Base-by-base conservation (phyloP, 1,140 invertebrate species). In the Delia radicum region DNA sequence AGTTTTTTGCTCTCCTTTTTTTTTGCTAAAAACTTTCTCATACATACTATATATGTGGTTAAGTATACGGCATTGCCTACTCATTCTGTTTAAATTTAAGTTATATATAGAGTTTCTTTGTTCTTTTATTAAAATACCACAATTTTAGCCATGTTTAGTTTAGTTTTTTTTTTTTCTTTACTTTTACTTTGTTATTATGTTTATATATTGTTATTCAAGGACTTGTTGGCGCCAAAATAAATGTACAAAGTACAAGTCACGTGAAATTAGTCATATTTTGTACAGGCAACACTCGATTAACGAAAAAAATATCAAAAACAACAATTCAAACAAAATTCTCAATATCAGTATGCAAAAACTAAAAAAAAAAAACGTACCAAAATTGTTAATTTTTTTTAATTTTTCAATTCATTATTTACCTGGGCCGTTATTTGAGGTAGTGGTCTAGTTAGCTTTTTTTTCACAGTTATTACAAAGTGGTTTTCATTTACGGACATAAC, bases 221-320 rank as follows among this genome's bases (percentile, higher is more conserved):
- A 69, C 29, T 69, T 69, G 29, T 69, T 69, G 65, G 65, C 65
- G 65, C 65, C 65, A 69, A 69, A 69, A 63, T 27, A 29, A 28
- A 69, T 69, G 65, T 33, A 65, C 12, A 10, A 12, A 33, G 13
- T 13, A 63, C 24, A 69, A 15, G 65, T 69, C 65, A 69, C 65
- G 29, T 69, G 65, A 69, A 21, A 37, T 69, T 69, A 69, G 29
- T 69, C 65, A 69, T 33, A n/a, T 18, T 21, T 21, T n/a, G n/a
- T n/a, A n/a, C n/a, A n/a, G n/a, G n/a, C n/a, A n/a, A n/a, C n/a
- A n/a, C n/a, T n/a, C n/a, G n/a, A n/a, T n/a, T n/a, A n/a, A n/a
- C n/a, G n/a, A n/a, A n/a, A n/a, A n/a, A n/a, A n/a, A n/a, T n/a
- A n/a, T n/a, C n/a, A n/a, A n/a, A n/a, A n/a, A n/a, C n/a, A n/a